phyloP scores from a whole-genome alignment of 1,140 invertebrate genomes.

The Drosophila nebulosa region DNA sequence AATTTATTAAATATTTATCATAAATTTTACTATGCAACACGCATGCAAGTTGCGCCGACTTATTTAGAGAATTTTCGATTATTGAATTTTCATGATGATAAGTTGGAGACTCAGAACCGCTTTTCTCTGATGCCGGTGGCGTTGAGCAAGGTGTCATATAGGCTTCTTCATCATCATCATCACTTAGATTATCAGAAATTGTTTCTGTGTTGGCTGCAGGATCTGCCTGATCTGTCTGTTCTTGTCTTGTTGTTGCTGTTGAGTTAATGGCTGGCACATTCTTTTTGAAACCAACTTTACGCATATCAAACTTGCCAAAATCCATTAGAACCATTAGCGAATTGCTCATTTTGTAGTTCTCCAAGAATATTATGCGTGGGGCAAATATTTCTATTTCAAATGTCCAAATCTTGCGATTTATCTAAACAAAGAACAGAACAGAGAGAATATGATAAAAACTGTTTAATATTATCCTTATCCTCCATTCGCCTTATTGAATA shows the following conservation, averaged over 20 bases:
- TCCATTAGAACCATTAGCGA: conserved; percentile 91
- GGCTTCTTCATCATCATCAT: conserved; percentile 85
- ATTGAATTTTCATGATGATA: conserved; percentile 31
- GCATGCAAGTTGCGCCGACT: conserved; percentile 83
- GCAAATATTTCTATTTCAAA: conserved; percentile 95
- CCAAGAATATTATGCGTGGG: conserved; percentile 94
- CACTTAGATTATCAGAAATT: conserved; percentile 21
- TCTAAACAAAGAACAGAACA: conserved; percentile 29
- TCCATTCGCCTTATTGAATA: no score
- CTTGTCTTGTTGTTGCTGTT: conserved; percentile 24
- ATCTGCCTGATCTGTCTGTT: no score
- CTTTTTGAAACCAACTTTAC: conserved; percentile 82
- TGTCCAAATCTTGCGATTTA: conserved; percentile 90
- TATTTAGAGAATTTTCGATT: conserved; percentile 51
- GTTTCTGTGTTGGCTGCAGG: conserved; percentile 7
- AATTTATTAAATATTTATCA: conserved; percentile 91
- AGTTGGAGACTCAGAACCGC: conserved; percentile 82
- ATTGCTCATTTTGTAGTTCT: conserved; percentile 89
- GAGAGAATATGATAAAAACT: not conserved
- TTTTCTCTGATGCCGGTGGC: conserved; percentile 89
- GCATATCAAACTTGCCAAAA: conserved; percentile 90
- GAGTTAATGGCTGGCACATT: conserved; percentile 30
- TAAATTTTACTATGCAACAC: conserved; percentile 89
- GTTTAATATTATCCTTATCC: no score
- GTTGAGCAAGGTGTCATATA: conserved; percentile 97